Base-by-base conservation (phyloP, 2,113 vertebrate species). In the Oceanites oceanicus region DNA sequence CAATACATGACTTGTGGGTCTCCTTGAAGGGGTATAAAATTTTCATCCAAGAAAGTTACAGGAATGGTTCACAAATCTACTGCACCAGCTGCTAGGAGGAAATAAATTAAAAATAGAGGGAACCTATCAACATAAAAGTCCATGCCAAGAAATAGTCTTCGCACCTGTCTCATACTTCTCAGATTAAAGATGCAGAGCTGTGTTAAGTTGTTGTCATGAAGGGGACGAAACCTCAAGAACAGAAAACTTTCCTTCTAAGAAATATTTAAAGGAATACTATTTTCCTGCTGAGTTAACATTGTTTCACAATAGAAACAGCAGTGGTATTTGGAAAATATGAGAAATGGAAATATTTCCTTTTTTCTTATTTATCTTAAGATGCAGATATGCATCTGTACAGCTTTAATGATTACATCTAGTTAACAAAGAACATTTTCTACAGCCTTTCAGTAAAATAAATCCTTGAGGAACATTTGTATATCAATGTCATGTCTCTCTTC, bases 41-140 rank as follows among this genome's bases (percentile, higher is more conserved):
- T 90, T 92, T 96, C 17, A 82, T 95, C 49, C 40, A 73, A 47
- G 58, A 66, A 68, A 81, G 40, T 92, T 88, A 66, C 59, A 78
- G 63, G 27, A 91, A 76, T 42, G 45, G 62, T 82, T 92, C 89
- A 79, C 74, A 85, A 76, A 94, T 76, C 62, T 91, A 62, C 62
- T 58, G 62, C 0, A 3, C 62, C 84, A 89, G 63, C 47, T 79
- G 65, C 36, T 75, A 72, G 50, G 55, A 73, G 32, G 53, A 93
- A 91, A 93, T 71, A 91, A 89, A 92, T 96, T 89, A 59, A 91
- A 93, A 65, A 65, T 74, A 94, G 22, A 82, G 20, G 26, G 45
- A 85, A 27, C 18, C 62, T 88, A 88, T 50, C 74, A 92, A 55
- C 38, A 40, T 81, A 44, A 71, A 87, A 68, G 38, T 72, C 63